These are phyloP conservation scores for Glareola pratincola DNA, from an alignment of 2,113 vertebrate species.

Conservation along the genomic window DNA sequence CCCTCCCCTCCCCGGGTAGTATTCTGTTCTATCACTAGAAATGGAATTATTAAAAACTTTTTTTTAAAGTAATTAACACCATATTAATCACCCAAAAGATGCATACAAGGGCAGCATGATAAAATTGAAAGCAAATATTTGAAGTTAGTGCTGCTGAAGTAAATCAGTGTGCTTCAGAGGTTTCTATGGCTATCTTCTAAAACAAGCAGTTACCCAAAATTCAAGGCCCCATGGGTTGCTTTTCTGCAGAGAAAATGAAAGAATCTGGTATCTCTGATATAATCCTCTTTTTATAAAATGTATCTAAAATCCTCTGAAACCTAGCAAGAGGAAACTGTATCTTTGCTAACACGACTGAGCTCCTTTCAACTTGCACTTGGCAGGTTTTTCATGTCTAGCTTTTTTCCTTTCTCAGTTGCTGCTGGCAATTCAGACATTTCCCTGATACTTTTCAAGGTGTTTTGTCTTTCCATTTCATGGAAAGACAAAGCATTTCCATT, in stretches of 20 bases:
- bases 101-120: neutral
- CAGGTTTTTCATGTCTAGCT: neutral
- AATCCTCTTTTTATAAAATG: neutral
- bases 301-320: neutral
- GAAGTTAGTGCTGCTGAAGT: neutral
- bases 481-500: neutral
- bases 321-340: neutral
- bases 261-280: neutral
- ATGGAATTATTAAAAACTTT: neutral
- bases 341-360: neutral
- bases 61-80: neutral
- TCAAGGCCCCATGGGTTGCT: accelerated
- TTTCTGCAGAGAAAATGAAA: neutral
- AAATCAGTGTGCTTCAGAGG: neutral
- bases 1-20: neutral
- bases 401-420: neutral
- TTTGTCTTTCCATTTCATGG: neutral
- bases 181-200: neutral
- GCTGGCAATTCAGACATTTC: neutral
- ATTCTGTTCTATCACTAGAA: neutral
- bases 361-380: neutral
- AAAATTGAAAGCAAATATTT: neutral
- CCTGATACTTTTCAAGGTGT: neutral
- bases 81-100: neutral
- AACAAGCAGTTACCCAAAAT: neutral